Percentiles rank a stretch among this genome's conserved stretches.
Evolutionary conservation across 2,888 invertebrate species (phyloP).

Genomic region (Ashinkailepas kermadecensis): DNA sequence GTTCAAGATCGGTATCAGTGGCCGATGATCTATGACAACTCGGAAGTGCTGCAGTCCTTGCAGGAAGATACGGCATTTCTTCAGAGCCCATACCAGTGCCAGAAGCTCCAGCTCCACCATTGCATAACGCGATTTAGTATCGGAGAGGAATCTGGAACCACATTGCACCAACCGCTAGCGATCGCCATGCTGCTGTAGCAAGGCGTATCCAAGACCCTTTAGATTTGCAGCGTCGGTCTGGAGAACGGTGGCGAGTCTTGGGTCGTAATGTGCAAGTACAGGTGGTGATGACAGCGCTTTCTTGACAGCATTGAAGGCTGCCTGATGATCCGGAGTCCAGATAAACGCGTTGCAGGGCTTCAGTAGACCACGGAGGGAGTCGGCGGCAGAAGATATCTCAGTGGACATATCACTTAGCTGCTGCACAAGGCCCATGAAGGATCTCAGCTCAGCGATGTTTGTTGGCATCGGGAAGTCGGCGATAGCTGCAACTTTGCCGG

Average conservation of each 20-base stretch:
- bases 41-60: neutral
- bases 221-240: neutral
- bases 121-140: neutral
- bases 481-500: neutral
- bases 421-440: neutral
- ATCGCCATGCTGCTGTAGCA: neutral
- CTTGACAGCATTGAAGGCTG: neutral
- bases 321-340: neutral
- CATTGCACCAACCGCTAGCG: neutral
- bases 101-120: neutral
- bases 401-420: neutral
- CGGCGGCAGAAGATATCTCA: neutral
- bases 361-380: neutral
- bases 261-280: neutral
- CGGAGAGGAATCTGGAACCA: neutral
- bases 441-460: neutral
- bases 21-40: neutral
- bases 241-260: neutral
- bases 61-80: neutral
- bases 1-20: neutral
- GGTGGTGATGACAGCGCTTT: neutral
- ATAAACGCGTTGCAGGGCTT: neutral
- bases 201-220: neutral
- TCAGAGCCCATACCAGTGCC: neutral
- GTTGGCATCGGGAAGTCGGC: neutral